Evolutionary conservation across 2,113 vertebrate species (phyloP).

Genomic region (Struthidea cinerea): DNA sequence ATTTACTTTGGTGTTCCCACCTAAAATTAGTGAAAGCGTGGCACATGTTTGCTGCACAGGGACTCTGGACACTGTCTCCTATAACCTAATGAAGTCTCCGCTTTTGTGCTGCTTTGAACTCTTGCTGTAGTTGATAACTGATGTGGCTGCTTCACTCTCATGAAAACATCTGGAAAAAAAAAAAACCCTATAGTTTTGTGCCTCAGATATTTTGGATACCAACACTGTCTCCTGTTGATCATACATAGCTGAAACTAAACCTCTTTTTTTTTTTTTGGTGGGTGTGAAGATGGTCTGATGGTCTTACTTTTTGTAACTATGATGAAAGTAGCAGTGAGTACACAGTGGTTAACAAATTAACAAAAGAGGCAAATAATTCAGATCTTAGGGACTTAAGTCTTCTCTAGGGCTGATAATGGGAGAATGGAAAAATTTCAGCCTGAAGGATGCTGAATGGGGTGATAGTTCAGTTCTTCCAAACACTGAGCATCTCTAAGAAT

Average conservation of each 20-base stretch:
- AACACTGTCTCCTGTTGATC: background rate
- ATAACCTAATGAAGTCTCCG: background rate
- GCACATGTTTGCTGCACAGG: background rate
- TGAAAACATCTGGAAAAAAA: background rate
- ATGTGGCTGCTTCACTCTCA: background rate
- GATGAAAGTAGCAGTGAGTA: background rate
- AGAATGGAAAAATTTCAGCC: background rate
- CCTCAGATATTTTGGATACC: background rate
- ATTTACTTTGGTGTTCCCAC: background rate
- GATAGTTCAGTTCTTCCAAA: background rate
- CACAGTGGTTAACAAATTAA: background rate
- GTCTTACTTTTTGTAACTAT: background rate
- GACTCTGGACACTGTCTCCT: background rate
- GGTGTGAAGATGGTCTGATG: background rate
- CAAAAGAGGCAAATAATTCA: background rate
- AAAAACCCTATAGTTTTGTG: background rate
- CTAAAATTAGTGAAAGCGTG: background rate
- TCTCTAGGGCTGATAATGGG: background rate
- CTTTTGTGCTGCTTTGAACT: background rate
- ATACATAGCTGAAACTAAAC: background rate
- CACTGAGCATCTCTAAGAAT: background rate
- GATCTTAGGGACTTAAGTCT: background rate
- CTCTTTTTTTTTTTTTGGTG: background rate
- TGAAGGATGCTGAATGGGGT: background rate
- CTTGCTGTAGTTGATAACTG: background rate